Percentiles rank a stretch among this genome's conserved stretches.
phyloP scores from a whole-genome alignment of 2,113 vertebrate species.

The Arvicanthis niloticus region DNA sequence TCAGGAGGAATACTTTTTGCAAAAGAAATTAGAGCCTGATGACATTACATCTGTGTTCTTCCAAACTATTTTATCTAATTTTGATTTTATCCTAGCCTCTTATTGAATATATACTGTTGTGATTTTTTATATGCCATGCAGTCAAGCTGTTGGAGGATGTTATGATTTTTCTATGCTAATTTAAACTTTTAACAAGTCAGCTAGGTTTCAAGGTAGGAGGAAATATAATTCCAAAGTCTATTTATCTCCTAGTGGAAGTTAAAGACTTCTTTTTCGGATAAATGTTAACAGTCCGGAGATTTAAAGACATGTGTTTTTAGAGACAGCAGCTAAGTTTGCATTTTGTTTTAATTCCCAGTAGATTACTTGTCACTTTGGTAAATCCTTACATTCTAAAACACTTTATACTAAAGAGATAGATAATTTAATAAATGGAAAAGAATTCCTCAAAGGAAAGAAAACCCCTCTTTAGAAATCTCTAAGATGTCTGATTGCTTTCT shows the following conservation, averaged over 20 bases:
- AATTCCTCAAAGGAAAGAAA: slow-evolving; percentile 66
- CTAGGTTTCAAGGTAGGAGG: slow-evolving; percentile 39
- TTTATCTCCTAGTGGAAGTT: slow-evolving; percentile 57
- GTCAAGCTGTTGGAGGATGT: slow-evolving; percentile 27
- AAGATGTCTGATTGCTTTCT: slow-evolving; percentile 53
- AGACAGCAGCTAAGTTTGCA: slow-evolving; percentile 56
- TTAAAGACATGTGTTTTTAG: slow-evolving; percentile 69
- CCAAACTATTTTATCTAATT: slow-evolving; percentile 50
- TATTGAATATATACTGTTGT: not conserved
- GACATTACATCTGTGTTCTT: slow-evolving; percentile 26
- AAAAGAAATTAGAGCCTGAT: not conserved
- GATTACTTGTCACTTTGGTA: slow-evolving; percentile 64
- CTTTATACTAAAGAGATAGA: slow-evolving; percentile 48
- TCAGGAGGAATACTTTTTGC: slow-evolving; percentile 14
- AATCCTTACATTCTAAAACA: slow-evolving; percentile 67
- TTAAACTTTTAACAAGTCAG: slow-evolving; percentile 59
- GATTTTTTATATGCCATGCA: slow-evolving; percentile 33
- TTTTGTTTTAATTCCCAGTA: slow-evolving; percentile 66
- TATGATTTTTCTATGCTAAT: slow-evolving; percentile 40
- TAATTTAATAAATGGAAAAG: slow-evolving; percentile 68
- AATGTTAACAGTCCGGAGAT: slow-evolving; percentile 64
- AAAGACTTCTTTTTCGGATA: slow-evolving; percentile 41
- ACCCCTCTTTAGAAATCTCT: slow-evolving; percentile 53
- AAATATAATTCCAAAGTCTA: slow-evolving; percentile 49
- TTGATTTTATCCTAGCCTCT: slow-evolving; percentile 28